These are phyloP conservation scores for Myrmecophaga tridactyla DNA, from an alignment of 2,113 vertebrate genomes.

Conservation along the genomic window DNA sequence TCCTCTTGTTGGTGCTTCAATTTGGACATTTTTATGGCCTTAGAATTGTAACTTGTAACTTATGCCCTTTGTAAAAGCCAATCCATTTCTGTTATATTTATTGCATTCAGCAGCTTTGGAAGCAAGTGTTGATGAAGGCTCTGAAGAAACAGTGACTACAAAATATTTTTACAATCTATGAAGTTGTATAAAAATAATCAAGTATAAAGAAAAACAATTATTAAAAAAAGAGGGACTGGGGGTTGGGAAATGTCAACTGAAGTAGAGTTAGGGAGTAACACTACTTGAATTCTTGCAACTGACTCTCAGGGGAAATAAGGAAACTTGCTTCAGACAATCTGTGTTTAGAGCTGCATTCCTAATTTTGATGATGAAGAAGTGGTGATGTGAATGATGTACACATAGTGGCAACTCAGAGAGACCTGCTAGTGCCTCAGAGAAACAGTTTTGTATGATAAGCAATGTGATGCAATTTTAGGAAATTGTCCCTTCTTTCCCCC, in stretches of 20 bases:
- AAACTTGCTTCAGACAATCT: neutral
- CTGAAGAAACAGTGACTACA: neutral
- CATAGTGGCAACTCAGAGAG: fast-evolving
- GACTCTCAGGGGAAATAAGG: fast-evolving
- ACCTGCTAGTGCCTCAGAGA: too few species aligned
- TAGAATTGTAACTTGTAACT: too few species aligned
- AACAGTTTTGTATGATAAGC: neutral
- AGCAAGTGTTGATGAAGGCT: neutral
- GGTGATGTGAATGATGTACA: fast-evolving
- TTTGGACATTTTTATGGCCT: too few species aligned
- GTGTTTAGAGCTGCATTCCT: neutral
- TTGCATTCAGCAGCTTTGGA: too few species aligned
- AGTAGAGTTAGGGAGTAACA: too few species aligned
- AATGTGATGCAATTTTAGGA: neutral
- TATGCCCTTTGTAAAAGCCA: too few species aligned
- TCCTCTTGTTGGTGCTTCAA: too few species aligned
- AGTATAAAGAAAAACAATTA: neutral
- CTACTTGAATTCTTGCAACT: neutral
- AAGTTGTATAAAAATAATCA: neutral
- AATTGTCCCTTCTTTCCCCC: neutral
- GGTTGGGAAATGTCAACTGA: neutral
- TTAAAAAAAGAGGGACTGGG: neutral
- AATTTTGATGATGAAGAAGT: too few species aligned
- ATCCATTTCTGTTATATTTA: too few species aligned
- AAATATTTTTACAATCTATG: neutral